Base-by-base conservation (phyloP, 2,113 vertebrate species). In the Eulacestoma nigropectus region DNA sequence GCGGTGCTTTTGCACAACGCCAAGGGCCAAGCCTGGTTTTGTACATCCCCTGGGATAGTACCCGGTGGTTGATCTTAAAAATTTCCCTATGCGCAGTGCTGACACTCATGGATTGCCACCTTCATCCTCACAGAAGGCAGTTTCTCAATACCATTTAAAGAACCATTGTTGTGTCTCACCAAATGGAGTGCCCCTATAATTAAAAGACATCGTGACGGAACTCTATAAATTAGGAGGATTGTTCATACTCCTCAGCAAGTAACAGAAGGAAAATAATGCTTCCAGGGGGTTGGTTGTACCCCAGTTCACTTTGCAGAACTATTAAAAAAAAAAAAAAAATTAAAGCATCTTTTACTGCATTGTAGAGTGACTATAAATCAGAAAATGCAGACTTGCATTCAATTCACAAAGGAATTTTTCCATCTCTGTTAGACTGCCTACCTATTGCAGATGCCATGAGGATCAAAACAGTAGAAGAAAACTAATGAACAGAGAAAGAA, bases 381-480 rank as follows among this genome's bases (percentile, higher is more conserved):
- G 73, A 82, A 93, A 84, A 75, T 1, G 1, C 30, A 89, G 77
- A 9, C 35, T 82, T 84, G 19, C 30, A 49, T 79, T 91, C 35
- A 52, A 75, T 60, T 87, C 63, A 75, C 23, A 59, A 74, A 57
- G 39, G 47, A 84, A 16, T 76, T 87, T 88, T 93, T 78, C 56
- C 25, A n/a, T 75, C 56, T 73, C 52, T 63, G 21, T 89, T 68
- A 84, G n/a, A 56, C 59, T 82, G 18, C 49, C 42, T 78, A 75
- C 64, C 46, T 87, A 75, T 84, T 75, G 18, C 8, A 89, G 63
- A 60, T 94, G 69, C 69, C 84, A 94, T 87, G 52, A 87, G 62
- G 33, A 52, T 87, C 65, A 87, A 82, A 94, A 89, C 1, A 7
- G 55, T 37, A 72, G 56, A 30, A 81, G 37, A 75, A 94, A 91